Conservation (phyloP, 2,797 vertebrate species). For the Tenualosa thibaudeaui region DNA sequence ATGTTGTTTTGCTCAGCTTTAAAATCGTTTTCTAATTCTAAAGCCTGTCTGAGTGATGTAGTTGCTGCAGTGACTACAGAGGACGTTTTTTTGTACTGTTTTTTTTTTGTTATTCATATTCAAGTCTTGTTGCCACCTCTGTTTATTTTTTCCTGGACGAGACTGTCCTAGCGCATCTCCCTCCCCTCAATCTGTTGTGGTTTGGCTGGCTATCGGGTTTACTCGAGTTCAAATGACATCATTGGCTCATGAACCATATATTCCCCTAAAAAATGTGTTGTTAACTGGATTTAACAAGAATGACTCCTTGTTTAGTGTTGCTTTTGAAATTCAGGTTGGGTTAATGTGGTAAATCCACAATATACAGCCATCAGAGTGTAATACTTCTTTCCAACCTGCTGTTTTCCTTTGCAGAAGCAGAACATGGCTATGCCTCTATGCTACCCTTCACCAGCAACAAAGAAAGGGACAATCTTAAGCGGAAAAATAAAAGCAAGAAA, state of each 20-base stretch:
- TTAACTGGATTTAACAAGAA: slow-evolving; percentile 24
- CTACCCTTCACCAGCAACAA: slow-evolving; percentile 87
- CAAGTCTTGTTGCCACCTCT: slow-evolving; percentile 21
- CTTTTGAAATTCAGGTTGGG: not conserved
- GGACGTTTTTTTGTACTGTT: not conserved
- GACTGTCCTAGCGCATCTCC: slow-evolving; percentile 55
- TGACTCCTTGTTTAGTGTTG: not conserved
- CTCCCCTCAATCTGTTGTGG: slow-evolving; percentile 77
- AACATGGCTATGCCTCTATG: slow-evolving; percentile 94
- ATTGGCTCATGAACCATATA: slow-evolving; percentile 66
- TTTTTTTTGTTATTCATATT: slow-evolving; percentile 33
- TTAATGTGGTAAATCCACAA: not conserved
- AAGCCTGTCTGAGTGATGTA: not conserved
- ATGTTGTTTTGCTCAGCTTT: slow-evolving; percentile 12
- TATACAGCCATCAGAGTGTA: not conserved
- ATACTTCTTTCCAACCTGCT: not conserved
- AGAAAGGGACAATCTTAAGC: slow-evolving; percentile 86
- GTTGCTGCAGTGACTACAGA: not conserved
- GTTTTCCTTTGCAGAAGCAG: slow-evolving; percentile 82
- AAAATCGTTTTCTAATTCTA: not conserved
- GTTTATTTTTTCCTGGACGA: slow-evolving; percentile 35
- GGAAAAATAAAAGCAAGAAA: slow-evolving; percentile 90
- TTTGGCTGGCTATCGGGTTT: slow-evolving; percentile 73
- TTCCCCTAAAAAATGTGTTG: slow-evolving; percentile 43
- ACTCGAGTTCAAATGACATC: slow-evolving; percentile 85